Conservation (phyloP, 2,888 invertebrate species). For the Corbicula japonica region DNA sequence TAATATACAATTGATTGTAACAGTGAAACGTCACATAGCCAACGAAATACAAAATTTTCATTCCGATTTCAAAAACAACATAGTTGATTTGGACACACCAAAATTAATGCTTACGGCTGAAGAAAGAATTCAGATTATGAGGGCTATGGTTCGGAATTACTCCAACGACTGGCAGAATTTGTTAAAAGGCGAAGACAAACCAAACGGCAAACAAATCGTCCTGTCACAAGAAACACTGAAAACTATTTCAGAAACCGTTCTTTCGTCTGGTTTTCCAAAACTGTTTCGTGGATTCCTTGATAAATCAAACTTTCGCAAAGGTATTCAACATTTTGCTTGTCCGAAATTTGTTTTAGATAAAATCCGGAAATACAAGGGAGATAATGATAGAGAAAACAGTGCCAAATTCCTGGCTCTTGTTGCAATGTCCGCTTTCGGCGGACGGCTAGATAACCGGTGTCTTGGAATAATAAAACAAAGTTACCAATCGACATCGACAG, state of each 20-base stretch:
- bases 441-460: no score
- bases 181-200: background rate
- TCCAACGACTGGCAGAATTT: background rate
- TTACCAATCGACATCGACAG: no score
- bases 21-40: constrained; percentile 6
- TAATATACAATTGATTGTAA: constrained; percentile 2
- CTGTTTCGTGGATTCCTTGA: constrained; percentile 3
- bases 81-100: constrained; percentile 7
- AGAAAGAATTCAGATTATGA: constrained; percentile 2
- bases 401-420: no score
- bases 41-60: background rate
- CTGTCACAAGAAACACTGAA: background rate
- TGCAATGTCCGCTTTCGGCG: no score
- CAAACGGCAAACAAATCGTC: background rate
- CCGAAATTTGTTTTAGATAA: no score
- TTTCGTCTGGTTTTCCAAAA: constrained; percentile 9
- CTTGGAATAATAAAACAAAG: no score
- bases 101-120: background rate
- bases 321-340: background rate
- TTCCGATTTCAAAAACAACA: background rate
- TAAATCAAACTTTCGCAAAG: background rate
- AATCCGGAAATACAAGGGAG: no score
- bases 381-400: no score
- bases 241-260: background rate
- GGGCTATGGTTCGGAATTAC: background rate